Percentiles rank a stretch among this genome's conserved stretches.
phyloP scores from a whole-genome alignment of 2,797 vertebrate species.

The Anabacerthia variegaticeps region DNA sequence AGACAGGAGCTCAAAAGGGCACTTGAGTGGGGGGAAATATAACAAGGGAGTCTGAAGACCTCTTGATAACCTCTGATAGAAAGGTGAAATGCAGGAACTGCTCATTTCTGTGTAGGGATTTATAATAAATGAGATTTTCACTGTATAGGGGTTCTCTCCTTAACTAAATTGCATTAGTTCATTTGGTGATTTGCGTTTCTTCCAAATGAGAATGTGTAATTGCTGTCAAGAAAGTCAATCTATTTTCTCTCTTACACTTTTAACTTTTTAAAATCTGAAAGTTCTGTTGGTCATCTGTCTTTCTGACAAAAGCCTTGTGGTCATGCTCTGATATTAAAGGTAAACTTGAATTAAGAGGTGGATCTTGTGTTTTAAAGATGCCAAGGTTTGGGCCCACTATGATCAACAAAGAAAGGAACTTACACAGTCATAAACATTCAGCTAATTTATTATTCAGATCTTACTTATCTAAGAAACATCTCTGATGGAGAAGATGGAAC shows the following conservation, averaged over 20 bases:
- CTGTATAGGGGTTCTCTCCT: not conserved
- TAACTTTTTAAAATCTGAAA: not conserved
- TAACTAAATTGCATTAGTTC: not conserved
- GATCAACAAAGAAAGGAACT: not conserved
- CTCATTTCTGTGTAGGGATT: not conserved
- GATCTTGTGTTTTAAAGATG: not conserved
- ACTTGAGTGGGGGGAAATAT: not conserved
- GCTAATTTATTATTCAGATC: not conserved
- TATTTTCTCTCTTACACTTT: not conserved
- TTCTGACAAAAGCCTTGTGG: not conserved
- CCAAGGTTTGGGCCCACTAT: not conserved
- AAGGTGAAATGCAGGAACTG: not conserved
- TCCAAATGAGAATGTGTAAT: not conserved
- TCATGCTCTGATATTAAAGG: not conserved
- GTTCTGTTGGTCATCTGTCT: not conserved
- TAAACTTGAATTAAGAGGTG: not conserved
- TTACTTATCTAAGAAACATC: not conserved
- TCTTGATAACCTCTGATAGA: not conserved
- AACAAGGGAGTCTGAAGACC: not conserved
- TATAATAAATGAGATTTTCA: not conserved
- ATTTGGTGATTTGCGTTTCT: conserved; percentile 4
- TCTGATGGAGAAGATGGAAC: not conserved
- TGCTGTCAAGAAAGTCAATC: not conserved
- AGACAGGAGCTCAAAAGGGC: not conserved
- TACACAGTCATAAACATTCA: not conserved